Evolutionary conservation across 1,140 invertebrate genomes (phyloP), one percentile per base, ranked within the genome.

Genomic region (Oncopodura yosiiana): DNA sequence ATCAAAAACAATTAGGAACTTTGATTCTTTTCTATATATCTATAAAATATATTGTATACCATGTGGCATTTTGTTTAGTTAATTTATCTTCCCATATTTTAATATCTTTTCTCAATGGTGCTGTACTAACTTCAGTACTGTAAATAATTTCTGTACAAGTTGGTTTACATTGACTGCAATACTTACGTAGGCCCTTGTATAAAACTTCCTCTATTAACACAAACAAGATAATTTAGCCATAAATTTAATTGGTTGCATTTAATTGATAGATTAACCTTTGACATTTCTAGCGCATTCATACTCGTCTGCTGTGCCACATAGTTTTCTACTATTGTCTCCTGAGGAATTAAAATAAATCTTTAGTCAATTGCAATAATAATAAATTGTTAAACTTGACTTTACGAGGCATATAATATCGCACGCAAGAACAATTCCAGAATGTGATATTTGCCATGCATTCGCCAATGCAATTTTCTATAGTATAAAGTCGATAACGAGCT

Each of bases 91-190:
- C 4, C 11, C 3, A 23, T 21, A 27, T 12, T 1, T 27, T n/a
- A 29, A 9, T n/a, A 29, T 19, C 36, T 1, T 48, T 32, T 18
- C 4, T 48, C 11, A 14, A 19, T 32, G 43, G 46, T 24, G 58
- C 51, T 14, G 41, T n/a, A 0, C 53, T 53, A 27, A 27, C 37
- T n/a, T 61, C 45, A 4, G 27, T 52, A 9, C 4, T 37, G 38
- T 56, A 61, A 2, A 14, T 6, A 14, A 64, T 58, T 54, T 61
- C 62, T 1, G 52, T 56, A 50, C 58, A 64, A 21, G 53, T 41
- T 27, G 51, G 56, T 8, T 45, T 32, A 18, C 58, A 63, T 23
- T 45, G 8, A 4, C 39, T 24, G 18, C 61, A 63, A 27, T 29
- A 36, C 4, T 46, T 37, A 24, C 46, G 53, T 26, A 63, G 12